Evolutionary conservation across 1,140 invertebrate species (phyloP).

Genomic region (Coelopa frigida): DNA sequence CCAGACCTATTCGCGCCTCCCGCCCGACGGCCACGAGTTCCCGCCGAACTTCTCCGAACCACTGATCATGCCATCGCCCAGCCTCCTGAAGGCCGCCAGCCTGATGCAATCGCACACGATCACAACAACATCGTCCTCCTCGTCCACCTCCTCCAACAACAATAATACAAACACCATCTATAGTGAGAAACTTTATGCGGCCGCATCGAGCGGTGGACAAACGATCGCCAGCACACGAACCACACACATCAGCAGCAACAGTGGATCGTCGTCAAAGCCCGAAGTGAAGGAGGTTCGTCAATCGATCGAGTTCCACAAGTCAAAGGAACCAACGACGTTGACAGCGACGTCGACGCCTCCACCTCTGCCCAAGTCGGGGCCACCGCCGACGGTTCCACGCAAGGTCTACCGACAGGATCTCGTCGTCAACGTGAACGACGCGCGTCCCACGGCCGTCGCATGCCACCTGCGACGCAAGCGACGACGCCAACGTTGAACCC

Average conservation of each 20-base stretch:
- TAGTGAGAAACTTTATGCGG: slow-evolving; percentile 13
- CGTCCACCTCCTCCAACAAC: slow-evolving; percentile 13
- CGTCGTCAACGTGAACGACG: slow-evolving; percentile 37
- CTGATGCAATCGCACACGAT: slow-evolving; percentile 13
- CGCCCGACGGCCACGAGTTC: slow-evolving; percentile 83
- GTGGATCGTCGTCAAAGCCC: neutral
- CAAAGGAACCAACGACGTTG: neutral
- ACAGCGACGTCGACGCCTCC: slow-evolving; percentile 16
- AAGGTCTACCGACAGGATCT: slow-evolving; percentile 41
- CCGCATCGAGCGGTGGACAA: slow-evolving; percentile 9
- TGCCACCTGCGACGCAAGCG: neutral
- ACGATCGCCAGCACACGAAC: slow-evolving; percentile 14
- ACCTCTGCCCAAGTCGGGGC: slow-evolving; percentile 38
- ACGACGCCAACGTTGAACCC: neutral
- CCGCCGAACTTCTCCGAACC: slow-evolving; percentile 66
- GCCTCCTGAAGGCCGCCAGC: slow-evolving; percentile 15
- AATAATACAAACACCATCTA: slow-evolving; percentile 20
- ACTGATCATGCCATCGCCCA: slow-evolving; percentile 31
- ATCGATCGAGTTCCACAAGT: too few species aligned
- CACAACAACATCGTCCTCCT: slow-evolving; percentile 15
- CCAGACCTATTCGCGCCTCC: slow-evolving; percentile 60
- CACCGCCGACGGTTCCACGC: slow-evolving; percentile 34
- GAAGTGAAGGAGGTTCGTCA: slow-evolving; percentile 5
- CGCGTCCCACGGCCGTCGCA: slow-evolving; percentile 12
- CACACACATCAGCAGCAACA: slow-evolving; percentile 12